Evolutionary conservation across 2,888 invertebrate genomes (phyloP), one percentile per base, ranked within the genome.

Genomic region (Amphimallon solstitiale): DNA sequence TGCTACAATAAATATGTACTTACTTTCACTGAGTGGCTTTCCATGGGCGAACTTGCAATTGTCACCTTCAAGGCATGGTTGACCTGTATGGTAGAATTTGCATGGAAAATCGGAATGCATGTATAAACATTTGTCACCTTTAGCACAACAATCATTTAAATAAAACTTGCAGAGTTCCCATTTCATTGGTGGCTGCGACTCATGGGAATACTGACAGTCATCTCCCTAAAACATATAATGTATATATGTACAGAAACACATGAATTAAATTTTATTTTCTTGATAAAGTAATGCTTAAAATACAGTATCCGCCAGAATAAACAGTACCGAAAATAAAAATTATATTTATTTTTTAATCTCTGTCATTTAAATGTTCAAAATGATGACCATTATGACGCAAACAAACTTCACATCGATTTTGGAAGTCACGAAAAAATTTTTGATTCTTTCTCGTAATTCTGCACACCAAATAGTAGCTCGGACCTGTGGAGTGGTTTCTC

Each of bases 81-180:
- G 87, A 70, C 97, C 97, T 60, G 96, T 93, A 80, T 98, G 97
- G 83, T 92, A 97, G 84, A 92, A 97, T 86, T 97, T 97, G 84
- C 98, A 98, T 14, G 98, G 98, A 82, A 97, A 98, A 81, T 97
- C 97, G 76, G 92, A 90, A 84, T 98, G 98, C 93, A 98, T 93
- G 80, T 95, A 98, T 15, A 94, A 87, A 84, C 98, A 98, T 83
- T 95, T 94, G 75, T 96, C 96, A 76, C 94, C 90, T 84, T 97
- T 98, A 61, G 94, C 92, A 84, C 98, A 98, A 81, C 94, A 94
- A 73, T 95, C 95, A 90, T 93, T 94, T 67, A 97, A 84, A 84
- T 97, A 98, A 84, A 97, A 98, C 84, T 97, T 98, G 83, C 98
- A 98, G 1, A 97, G 84, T 82, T 98, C 98, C 86, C 93, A 88